Base-by-base conservation (phyloP, 2,797 vertebrate species). In the Catostomus latipinnis region DNA sequence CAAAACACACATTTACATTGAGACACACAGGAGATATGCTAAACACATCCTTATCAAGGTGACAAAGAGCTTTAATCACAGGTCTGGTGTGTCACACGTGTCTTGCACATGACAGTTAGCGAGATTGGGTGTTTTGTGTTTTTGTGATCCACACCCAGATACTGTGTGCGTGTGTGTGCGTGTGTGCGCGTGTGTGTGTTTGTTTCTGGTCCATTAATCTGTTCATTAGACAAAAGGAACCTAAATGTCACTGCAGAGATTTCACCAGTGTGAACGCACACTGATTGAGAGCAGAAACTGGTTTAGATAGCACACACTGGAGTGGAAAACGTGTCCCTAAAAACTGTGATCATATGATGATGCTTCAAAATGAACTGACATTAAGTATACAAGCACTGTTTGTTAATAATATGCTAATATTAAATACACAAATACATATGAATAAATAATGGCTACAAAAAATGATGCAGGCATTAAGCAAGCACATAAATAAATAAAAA, bases 41-140 rank as follows among this genome's bases (percentile, higher is more conserved):
- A 73, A 74, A 67, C 57, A 78, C 74, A 43, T 74, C 13, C 83
- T 82, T 82, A 87, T 87, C 84, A 85, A 61, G 56, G 48, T 70
- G 70, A 68, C 52, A 63, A 8, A 58, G 13, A 61, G 56, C 52
- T 79, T 65, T 76, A 73, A 74, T 71, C 68, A 71, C 34, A 69
- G 65, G 13, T 75, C 48, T n/a, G n/a, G 50, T 68, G 65, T 46
- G 50, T 72, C 60, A 80, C 78, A 78, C 54, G 16, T 74, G 70
- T 54, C 43, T 61, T 34, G 46, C 54, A 76, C 61, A 65, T 66
- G 63, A 75, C 46, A 57, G 61, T 45, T 4, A 54, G 48, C 53
- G 68, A 10, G 48, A 75, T 49, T 14, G 7, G 8, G 49, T 62
- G 57, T 69, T 81, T 73, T 13, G 11, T 18, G 14, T 53, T 50